These are phyloP conservation scores for Stenodema calcarata DNA, from an alignment of 2,888 invertebrate genomes.

Conservation along the genomic window DNA sequence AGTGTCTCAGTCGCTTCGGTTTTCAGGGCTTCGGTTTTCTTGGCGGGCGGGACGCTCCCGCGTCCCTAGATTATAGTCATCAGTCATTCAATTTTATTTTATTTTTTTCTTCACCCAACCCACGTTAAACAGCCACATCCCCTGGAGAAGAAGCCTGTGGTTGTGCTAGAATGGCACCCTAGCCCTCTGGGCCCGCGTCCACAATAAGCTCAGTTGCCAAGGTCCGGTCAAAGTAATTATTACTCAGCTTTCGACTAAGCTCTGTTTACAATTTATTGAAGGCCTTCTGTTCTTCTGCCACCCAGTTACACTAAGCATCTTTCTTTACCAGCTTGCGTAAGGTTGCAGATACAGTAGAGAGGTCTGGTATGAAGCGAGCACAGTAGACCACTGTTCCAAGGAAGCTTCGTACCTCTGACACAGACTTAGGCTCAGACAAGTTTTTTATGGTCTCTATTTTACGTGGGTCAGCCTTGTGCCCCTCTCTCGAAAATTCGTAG, in stretches of 20 bases:
- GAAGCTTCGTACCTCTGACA: not conserved
- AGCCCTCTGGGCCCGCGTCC: not conserved
- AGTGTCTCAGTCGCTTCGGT: no score
- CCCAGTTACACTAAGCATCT: not conserved
- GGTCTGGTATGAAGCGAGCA: not conserved
- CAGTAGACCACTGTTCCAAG: not conserved
- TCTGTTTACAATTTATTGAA: not conserved
- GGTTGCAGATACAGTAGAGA: not conserved
- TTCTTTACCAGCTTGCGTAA: not conserved
- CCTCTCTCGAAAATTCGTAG: conserved; percentile 56
- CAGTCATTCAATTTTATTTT: no score
- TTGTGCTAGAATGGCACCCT: not conserved
- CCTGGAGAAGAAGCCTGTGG: not conserved
- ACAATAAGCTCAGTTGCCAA: not conserved
- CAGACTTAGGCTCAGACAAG: conserved; percentile 48
- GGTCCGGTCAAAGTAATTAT: not conserved
- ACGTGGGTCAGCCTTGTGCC: conserved; percentile 10
- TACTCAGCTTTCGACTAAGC: not conserved
- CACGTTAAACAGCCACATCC: no score
- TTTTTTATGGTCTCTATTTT: conserved; percentile 51
- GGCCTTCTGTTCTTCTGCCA: not conserved
- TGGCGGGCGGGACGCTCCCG: no score
- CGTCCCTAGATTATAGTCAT: no score
- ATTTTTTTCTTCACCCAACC: no score
- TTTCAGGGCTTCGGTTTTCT: no score